Conservation (phyloP, 2,113 vertebrate genomes). For the Oriolus oriolus region DNA sequence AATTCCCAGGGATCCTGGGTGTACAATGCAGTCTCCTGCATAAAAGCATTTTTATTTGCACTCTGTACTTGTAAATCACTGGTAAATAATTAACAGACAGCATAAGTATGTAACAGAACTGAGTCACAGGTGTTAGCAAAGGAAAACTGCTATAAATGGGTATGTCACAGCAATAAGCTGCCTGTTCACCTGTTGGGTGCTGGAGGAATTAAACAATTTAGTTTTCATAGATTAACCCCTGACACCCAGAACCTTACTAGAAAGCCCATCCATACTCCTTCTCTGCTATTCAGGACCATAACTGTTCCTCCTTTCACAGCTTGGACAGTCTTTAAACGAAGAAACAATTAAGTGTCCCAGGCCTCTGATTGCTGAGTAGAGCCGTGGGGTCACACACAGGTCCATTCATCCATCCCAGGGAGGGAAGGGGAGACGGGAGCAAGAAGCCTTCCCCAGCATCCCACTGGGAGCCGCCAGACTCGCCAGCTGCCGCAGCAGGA, state of each 20-base stretch:
- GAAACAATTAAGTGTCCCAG: background rate
- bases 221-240: background rate
- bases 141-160: conserved; percentile 42
- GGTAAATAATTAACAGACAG: conserved; percentile 48
- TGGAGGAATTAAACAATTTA: background rate
- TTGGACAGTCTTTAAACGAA: background rate
- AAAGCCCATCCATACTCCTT: background rate
- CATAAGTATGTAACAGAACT: conserved; percentile 24
- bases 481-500: background rate
- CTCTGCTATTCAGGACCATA: background rate
- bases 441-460: background rate
- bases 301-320: background rate
- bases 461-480: background rate
- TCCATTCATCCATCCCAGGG: background rate
- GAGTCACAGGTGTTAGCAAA: conserved; percentile 4
- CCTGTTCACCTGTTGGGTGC: conserved; percentile 27
- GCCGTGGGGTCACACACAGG: accelerated
- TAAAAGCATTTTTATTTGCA: background rate
- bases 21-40: background rate
- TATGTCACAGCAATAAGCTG: background rate
- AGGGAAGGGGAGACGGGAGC: background rate
- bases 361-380: background rate
- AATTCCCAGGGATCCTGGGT: background rate
- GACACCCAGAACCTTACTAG: background rate
- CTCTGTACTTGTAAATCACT: background rate